Base-by-base conservation (phyloP, 2,888 invertebrate species). In the Branchellion lobata region DNA sequence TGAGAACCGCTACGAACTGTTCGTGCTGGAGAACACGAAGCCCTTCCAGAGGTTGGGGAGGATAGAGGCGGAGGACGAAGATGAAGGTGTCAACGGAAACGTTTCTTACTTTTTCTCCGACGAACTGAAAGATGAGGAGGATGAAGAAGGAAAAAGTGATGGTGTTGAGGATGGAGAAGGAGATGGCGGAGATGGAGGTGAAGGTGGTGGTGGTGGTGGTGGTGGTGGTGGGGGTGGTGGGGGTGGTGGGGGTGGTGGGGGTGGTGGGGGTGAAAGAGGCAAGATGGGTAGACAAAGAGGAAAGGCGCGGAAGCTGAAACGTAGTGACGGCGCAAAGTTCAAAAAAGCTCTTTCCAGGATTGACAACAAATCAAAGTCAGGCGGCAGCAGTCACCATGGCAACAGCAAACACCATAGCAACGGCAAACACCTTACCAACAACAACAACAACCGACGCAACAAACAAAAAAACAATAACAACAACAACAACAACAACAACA, bases 71-170 rank as follows among this genome's bases (percentile, higher is more conserved):
- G 33, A 24, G 2, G 77, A 77, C 27, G 57, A 47, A n/a, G 97
- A 97, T 88, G 90, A 93, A 83, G 95, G 94, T 61, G 90, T 92
- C 80, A 97, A 96, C 87, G 93, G 94, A 69, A 91, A 92, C 83
- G 92, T 97, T 83, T 92, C 94, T n/a, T 97, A 96, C 88, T 93
- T 94, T n/a, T 34, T 77, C 36, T 57, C 61, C 3, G n/a, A 57
- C 5, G 61, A 40, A 40, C 8, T 40, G 8, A 14, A 5, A 8
- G 40, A 40, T 40, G 40, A 40, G 14, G 14, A 40, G 14, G 40
- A 40, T 40, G 40, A 40, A 40, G n/a, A n/a, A n/a, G n/a, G n/a
- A n/a, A n/a, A n/a, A n/a, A n/a, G n/a, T n/a, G 40, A 40, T 40
- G 40, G 8, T 8, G 40, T 5, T 5, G 40, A 40, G 14, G 40